Evolutionary conservation across 2,797 vertebrate species (phyloP), one percentile per base, ranked within the genome.

Genomic region (Chaetophractus vellerosus): DNA sequence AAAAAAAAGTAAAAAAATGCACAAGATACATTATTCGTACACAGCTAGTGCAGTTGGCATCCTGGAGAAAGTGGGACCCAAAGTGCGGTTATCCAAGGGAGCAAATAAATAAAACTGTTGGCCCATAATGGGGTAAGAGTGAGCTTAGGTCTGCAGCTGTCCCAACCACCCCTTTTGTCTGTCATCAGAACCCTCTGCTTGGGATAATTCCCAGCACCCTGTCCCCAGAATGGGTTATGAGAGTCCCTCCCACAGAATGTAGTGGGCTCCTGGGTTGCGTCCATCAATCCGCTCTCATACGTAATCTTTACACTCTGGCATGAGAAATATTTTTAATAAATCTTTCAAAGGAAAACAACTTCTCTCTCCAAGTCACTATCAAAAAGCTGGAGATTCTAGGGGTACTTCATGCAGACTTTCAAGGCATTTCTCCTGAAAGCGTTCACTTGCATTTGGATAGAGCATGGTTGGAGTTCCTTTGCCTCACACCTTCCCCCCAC

Each of bases 61-160:
- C n/a, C n/a, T n/a, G n/a, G n/a, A n/a, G n/a, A n/a, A n/a, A n/a
- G n/a, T n/a, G n/a, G n/a, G n/a, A n/a, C n/a, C n/a, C n/a, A n/a
- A n/a, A n/a, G n/a, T n/a, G n/a, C n/a, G n/a, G n/a, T n/a, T n/a
- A n/a, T n/a, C n/a, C n/a, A n/a, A n/a, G n/a, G n/a, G n/a, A n/a
- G n/a, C n/a, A n/a, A n/a, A n/a, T n/a, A n/a, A n/a, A n/a, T 98
- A 98, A 96, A 97, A 97, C 98, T 97, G 97, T 92, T 91, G 97
- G 97, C 96, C 98, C 93, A 38, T 71, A 97, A 97, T 97, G 71
- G 94, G 92, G 72, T 72, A 78, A 93, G 96, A 97, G 94, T 91
- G 96, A 91, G 92, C 95, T 97, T 36, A 88, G 78, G 19, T 80
- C 82, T 92, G 95, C 93, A 93, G 94, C 81, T 3, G 0, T 63